Percentiles rank a stretch among this genome's conserved stretches.
Conservation (phyloP, 35 echinoderm and acorn worm species). For the Anneissia japonica region DNA sequence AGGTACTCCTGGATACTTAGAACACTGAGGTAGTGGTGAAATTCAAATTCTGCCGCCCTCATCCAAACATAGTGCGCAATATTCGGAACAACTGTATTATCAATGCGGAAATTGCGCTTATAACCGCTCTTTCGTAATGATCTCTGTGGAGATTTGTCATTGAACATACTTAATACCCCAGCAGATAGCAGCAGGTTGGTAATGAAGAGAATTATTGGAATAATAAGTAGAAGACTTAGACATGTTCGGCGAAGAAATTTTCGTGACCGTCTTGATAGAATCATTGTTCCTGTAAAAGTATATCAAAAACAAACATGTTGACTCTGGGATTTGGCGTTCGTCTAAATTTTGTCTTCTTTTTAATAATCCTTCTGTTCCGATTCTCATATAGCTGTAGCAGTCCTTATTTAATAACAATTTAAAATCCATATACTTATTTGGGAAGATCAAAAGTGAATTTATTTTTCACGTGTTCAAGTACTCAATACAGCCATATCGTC, state of each 20-base stretch:
- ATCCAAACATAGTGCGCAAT: background rate
- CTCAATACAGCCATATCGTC: no score
- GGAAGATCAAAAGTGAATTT: no score
- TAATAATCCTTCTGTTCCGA: no score
- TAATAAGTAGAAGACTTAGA: background rate
- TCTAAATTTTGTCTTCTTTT: no score
- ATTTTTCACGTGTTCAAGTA: no score
- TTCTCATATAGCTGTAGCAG: no score
- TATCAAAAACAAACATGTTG: no score
- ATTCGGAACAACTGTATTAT: background rate
- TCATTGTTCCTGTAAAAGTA: no score
- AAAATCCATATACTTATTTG: no score
- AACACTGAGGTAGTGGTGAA: background rate
- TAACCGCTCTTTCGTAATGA: background rate
- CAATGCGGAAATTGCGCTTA: background rate
- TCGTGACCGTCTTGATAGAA: background rate
- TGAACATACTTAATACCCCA: background rate
- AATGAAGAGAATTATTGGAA: background rate
- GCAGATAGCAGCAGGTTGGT: background rate
- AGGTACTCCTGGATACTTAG: background rate
- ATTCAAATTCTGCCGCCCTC: background rate
- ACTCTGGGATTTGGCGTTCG: no score
- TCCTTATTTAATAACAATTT: no score
- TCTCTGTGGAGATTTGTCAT: background rate
- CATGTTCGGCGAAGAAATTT: background rate